Conservation (phyloP, 1,140 invertebrate genomes). For the Magallana gigas region DNA sequence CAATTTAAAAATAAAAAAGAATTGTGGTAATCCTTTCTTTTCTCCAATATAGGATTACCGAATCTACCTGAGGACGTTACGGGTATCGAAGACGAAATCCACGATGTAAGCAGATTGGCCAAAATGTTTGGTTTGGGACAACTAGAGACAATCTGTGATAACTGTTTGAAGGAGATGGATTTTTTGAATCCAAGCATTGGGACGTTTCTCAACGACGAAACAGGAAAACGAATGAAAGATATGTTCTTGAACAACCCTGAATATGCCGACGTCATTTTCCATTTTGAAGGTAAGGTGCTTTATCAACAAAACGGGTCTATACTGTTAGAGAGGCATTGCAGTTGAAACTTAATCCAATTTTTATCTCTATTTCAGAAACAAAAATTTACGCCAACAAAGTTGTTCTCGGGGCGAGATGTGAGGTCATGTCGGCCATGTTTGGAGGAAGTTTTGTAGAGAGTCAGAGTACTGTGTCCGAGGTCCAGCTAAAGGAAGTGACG, state of each 20-base stretch:
- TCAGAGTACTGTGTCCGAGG: constrained; percentile 55
- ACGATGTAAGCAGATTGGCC: constrained; percentile 67
- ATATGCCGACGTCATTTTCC: constrained; percentile 71
- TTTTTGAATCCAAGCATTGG: constrained; percentile 77
- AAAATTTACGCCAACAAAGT: constrained; percentile 70
- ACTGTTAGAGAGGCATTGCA: no score
- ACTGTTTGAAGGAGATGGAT: constrained; percentile 71
- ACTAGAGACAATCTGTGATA: constrained; percentile 72
- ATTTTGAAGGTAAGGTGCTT: constrained; percentile 67
- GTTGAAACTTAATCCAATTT: not conserved
- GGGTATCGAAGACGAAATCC: constrained; percentile 58
- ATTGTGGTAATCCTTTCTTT: not conserved
- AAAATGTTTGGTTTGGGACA: constrained; percentile 69
- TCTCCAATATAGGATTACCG: constrained; percentile 67
- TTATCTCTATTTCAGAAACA: constrained; percentile 58
- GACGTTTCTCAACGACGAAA: constrained; percentile 75
- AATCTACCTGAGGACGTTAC: constrained; percentile 62
- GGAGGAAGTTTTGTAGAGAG: constrained; percentile 69
- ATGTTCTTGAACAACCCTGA: constrained; percentile 71
- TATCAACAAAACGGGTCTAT: not conserved
- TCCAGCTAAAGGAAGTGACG: constrained; percentile 63
- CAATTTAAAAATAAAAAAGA: no score
- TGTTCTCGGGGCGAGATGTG: constrained; percentile 67
- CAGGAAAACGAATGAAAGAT: constrained; percentile 72
- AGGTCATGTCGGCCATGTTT: constrained; percentile 76